These are phyloP conservation scores for Haliclystus octoradiatus DNA, from an alignment of 30 jellyfish, hydroid and myxozoan species.

Conservation along the genomic window DNA sequence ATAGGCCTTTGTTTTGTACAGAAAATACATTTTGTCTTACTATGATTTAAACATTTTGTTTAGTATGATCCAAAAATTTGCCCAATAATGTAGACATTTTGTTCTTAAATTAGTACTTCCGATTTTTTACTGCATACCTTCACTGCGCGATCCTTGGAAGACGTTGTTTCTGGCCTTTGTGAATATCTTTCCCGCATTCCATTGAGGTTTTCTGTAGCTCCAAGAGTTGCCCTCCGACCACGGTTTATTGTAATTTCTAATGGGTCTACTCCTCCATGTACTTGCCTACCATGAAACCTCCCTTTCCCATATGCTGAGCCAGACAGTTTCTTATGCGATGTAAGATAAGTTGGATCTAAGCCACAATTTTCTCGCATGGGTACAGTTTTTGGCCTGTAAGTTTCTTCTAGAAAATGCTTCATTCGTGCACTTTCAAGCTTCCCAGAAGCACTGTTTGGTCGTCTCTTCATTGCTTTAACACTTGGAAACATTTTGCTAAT, in stretches of 20 bases:
- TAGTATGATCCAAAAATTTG: too few species aligned
- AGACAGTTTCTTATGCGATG: conserved; percentile 37
- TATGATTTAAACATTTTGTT: too few species aligned
- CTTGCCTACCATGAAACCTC: conserved; percentile 55
- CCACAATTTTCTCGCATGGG: conserved; percentile 54
- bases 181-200: conserved; percentile 10
- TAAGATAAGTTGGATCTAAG: conserved; percentile 72
- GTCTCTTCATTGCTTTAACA: too few species aligned
- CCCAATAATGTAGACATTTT: too few species aligned
- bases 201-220: conserved; percentile 61
- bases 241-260: conserved; percentile 27
- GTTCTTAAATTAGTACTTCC: neutral
- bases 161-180: conserved; percentile 64
- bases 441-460: conserved; percentile 87
- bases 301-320: neutral
- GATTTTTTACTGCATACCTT: conserved; percentile 25
- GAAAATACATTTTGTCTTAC: too few species aligned
- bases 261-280: conserved; percentile 82
- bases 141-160: conserved; percentile 33
- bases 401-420: conserved; percentile 61
- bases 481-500: too few species aligned
- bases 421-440: conserved; percentile 57
- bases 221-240: conserved; percentile 70
- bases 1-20: too few species aligned
- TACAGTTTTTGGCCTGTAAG: conserved; percentile 70